A percentile compares a stretch with the other conserved stretches of the same genome.
Evolutionary conservation across 2,113 vertebrate species (phyloP).

Genomic region (Calidris pygmaea): DNA sequence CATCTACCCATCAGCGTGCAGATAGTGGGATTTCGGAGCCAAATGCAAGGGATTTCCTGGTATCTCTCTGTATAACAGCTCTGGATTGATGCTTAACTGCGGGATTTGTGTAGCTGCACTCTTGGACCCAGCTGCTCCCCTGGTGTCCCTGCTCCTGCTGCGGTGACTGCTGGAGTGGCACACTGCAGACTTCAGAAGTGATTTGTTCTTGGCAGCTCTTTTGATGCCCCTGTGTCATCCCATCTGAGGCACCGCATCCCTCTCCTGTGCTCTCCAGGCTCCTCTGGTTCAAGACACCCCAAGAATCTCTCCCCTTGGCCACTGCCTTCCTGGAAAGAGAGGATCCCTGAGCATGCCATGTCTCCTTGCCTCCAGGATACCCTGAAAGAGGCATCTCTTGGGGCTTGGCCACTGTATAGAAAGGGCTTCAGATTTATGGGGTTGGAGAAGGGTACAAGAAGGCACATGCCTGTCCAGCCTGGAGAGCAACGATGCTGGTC

Average conservation of each 20-base stretch:
- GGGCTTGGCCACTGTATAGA: neutral
- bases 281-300: too few relatives aligned
- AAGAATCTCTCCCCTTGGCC: fast-evolving
- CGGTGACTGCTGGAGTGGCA: fast-evolving
- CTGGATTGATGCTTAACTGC: neutral
- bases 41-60: neutral
- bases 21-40: neutral
- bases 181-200: fast-evolving
- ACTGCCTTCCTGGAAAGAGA: neutral
- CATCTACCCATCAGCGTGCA: fast-evolving
- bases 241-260: neutral
- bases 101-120: neutral
- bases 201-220: neutral
- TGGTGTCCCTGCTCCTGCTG: fast-evolving
- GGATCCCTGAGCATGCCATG: fast-evolving
- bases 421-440: neutral
- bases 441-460: neutral
- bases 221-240: neutral
- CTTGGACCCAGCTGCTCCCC: neutral
- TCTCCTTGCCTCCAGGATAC: too few relatives aligned
- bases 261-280: fast-evolving
- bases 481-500: neutral
- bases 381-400: neutral
- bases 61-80: neutral
- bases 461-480: fast-evolving